phyloP scores from a whole-genome alignment of 2,797 vertebrate genomes.

The Mycteria americana region DNA sequence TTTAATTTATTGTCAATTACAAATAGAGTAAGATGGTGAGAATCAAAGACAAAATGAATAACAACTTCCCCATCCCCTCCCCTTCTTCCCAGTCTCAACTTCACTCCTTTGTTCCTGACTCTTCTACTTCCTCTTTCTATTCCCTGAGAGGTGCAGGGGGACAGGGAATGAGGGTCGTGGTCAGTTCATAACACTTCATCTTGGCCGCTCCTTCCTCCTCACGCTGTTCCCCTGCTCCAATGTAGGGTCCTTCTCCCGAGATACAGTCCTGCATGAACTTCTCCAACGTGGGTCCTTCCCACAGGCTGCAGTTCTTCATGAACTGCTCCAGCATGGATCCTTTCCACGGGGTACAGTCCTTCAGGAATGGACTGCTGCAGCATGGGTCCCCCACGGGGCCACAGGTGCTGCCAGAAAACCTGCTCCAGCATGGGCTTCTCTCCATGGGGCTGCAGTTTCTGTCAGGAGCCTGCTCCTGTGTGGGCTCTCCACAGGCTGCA shows the following conservation, averaged over 20 bases:
- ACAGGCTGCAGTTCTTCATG: neutral
- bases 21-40: neutral
- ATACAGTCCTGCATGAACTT: neutral
- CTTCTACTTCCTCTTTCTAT: neutral
- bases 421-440: neutral
- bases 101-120: neutral
- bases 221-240: neutral
- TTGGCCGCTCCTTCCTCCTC: neutral
- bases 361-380: neutral
- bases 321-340: neutral
- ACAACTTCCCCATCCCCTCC: neutral
- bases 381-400: fast-evolving
- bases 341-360: neutral
- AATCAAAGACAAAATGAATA: neutral
- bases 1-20: neutral
- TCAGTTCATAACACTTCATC: neutral
- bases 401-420: neutral
- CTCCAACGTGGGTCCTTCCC: neutral
- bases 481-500: neutral
- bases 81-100: neutral
- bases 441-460: neutral
- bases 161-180: too few species aligned
- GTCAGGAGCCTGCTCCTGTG: neutral
- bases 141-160: neutral
- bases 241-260: neutral